Base-by-base conservation (phyloP, 2,113 vertebrate species). In the Hypanus sabinus region DNA sequence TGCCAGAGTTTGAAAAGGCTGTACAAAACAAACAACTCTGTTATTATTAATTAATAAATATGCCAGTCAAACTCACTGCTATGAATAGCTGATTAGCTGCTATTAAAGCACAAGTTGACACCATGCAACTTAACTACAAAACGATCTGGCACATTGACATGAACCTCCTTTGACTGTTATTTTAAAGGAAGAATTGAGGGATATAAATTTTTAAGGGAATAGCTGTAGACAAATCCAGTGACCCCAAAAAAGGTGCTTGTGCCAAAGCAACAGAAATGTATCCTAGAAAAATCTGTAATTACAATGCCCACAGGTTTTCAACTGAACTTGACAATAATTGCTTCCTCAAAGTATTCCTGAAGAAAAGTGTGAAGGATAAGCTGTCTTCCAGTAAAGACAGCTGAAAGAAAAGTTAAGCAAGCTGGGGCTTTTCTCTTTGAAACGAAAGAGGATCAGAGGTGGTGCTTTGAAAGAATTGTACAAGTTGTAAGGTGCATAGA, bases 31-130 rank as follows among this genome's bases (percentile, higher is more conserved):
- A 91, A 22, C n/a, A 18, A 65, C 22, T 70, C 22, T 70, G 36
- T 33, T 92, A 46, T 93, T 93, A 71, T 93, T 73, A 93, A 93
- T 38, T 71, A 30, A 88, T 65, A 65, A 65, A 62, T 88, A 33
- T 5, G 30, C 0, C 60, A 24, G 55, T 30, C 22, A 57, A 88
- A 9, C 55, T 7, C 24, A 85, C 27, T 33, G 57, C 57, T 18
- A 62, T 30, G 57, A 88, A 88, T 88, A 65, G 5, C 60, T 33
- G 60, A 88, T n/a, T n/a, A 88, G 85, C 60, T 57, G n/a, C 85
- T 88, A 65, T n/a, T 88, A 88, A 65, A 16, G 57, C 27, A n/a
- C 12, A 30, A 65, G 9, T 65, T 88, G 27, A 65, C 30, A 62
- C 30, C 16, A 3, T 88, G 85, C 11, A 65, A 33, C n/a, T 33